A percentile compares a stretch with the other conserved stretches of the same genome.
These are phyloP conservation scores for Hippoglossus stenolepis DNA, from an alignment of 2,113 vertebrate genomes.

Conservation along the genomic window DNA sequence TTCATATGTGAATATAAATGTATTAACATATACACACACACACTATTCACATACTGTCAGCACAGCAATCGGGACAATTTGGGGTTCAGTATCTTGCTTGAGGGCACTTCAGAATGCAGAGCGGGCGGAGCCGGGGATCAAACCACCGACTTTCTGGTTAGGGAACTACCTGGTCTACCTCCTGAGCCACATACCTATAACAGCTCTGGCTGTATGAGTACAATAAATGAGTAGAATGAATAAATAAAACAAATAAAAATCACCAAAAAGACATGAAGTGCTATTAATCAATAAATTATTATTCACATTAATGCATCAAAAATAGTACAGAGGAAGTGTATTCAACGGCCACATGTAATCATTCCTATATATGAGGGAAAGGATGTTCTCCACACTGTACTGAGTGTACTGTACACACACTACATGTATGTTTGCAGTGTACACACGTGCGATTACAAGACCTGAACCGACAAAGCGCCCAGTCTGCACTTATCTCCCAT, in stretches of 20 bases:
- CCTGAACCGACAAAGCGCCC: not conserved
- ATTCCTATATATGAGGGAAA: not conserved
- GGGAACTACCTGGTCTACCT: no score
- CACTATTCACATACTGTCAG: not conserved
- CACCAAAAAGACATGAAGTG: no score
- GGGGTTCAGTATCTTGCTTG: not conserved
- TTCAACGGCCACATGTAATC: no score
- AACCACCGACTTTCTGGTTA: no score
- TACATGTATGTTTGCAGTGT: not conserved
- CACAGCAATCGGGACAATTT: not conserved
- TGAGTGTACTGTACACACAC: not conserved
- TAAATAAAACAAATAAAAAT: no score
- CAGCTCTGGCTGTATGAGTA: no score
- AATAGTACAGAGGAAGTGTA: not conserved
- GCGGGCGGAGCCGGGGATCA: no score
- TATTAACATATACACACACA: not conserved
- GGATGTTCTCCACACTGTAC: not conserved
- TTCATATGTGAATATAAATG: not conserved
- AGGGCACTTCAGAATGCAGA: not conserved
- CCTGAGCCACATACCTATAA: no score
- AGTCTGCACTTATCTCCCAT: constrained; percentile 15
- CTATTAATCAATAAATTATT: not conserved
- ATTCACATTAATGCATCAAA: not conserved
- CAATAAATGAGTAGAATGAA: no score
- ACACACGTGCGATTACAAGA: not conserved